Evolutionary conservation across 1,140 invertebrate genomes (phyloP).

Genomic region (Bursaphelenchus mucronatus): DNA sequence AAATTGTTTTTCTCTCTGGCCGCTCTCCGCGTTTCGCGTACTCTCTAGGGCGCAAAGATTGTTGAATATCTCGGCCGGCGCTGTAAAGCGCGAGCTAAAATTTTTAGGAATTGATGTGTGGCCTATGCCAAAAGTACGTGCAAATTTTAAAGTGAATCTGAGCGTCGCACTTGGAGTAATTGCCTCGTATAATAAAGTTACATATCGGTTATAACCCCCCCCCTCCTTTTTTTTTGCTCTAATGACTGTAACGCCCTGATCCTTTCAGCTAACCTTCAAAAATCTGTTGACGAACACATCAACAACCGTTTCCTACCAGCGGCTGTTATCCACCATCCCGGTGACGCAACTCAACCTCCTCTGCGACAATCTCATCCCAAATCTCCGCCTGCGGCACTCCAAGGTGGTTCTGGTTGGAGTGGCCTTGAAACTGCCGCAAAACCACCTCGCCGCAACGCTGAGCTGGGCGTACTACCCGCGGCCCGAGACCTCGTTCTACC

Average conservation of each 20-base stretch:
- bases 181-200: too few species aligned
- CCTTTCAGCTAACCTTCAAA: constrained; percentile 18
- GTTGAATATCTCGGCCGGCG: too few species aligned
- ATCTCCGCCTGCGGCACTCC: constrained; percentile 32
- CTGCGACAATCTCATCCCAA: constrained; percentile 12
- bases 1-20: too few species aligned
- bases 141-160: too few species aligned
- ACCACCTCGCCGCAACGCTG: constrained; percentile 26
- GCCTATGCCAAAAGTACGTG: too few species aligned
- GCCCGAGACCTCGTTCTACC: constrained; percentile 33
- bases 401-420: constrained; percentile 44
- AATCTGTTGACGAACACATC: neutral
- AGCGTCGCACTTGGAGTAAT: too few species aligned
- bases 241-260: neutral
- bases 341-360: constrained; percentile 26
- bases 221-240: neutral
- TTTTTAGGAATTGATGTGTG: too few species aligned
- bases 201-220: too few species aligned
- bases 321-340: constrained; percentile 40
- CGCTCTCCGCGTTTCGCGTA: too few species aligned
- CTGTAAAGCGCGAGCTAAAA: too few species aligned
- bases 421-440: constrained; percentile 33
- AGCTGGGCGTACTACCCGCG: constrained; percentile 50
- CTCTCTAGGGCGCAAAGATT: too few species aligned
- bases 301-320: constrained; percentile 24